These are phyloP conservation scores for Acromyrmex echinatior DNA, from an alignment of 1,140 invertebrate species.

Conservation along the genomic window DNA sequence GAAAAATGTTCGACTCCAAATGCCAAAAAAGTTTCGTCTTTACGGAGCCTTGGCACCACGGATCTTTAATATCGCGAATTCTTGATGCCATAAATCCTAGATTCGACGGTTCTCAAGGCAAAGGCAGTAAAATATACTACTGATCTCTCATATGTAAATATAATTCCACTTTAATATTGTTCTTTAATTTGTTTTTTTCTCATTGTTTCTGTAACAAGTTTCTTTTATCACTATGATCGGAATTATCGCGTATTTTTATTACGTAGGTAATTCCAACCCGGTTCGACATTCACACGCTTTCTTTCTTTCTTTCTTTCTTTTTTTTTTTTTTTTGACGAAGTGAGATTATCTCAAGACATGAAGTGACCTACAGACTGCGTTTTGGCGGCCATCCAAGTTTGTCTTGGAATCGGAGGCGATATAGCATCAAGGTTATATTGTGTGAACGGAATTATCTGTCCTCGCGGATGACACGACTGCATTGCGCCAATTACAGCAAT, in stretches of 20 bases:
- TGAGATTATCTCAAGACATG: slow-evolving; percentile 77
- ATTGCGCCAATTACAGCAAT: slow-evolving; percentile 81
- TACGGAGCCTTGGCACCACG: slow-evolving; percentile 28
- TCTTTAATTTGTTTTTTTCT: slow-evolving; percentile 5
- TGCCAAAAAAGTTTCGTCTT: slow-evolving; percentile 45
- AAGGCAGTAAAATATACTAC: slow-evolving; percentile 41
- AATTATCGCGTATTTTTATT: slow-evolving; percentile 27
- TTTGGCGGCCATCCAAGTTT: slow-evolving; percentile 84
- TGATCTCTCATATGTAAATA: slow-evolving; percentile 4
- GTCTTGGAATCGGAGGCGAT: slow-evolving; percentile 83
- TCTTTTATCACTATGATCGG: slow-evolving; percentile 12
- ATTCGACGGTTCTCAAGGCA: slow-evolving; percentile 29
- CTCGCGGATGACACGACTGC: slow-evolving; percentile 82
- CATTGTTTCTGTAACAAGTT: neutral
- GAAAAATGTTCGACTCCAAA: slow-evolving; percentile 20
- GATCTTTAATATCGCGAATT: slow-evolving; percentile 46
- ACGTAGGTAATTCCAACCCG: slow-evolving; percentile 8
- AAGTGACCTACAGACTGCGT: slow-evolving; percentile 81
- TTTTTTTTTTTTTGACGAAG: slow-evolving; percentile 60
- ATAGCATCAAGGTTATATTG: slow-evolving; percentile 83
- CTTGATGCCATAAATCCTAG: slow-evolving; percentile 20
- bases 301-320: neutral
- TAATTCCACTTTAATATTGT: slow-evolving; percentile 15
- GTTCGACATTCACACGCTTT: slow-evolving; percentile 16
- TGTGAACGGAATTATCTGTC: slow-evolving; percentile 83